Evolutionary conservation across 2,888 invertebrate genomes (phyloP).

Genomic region (Hydrotaea cyrtoneurina): DNA sequence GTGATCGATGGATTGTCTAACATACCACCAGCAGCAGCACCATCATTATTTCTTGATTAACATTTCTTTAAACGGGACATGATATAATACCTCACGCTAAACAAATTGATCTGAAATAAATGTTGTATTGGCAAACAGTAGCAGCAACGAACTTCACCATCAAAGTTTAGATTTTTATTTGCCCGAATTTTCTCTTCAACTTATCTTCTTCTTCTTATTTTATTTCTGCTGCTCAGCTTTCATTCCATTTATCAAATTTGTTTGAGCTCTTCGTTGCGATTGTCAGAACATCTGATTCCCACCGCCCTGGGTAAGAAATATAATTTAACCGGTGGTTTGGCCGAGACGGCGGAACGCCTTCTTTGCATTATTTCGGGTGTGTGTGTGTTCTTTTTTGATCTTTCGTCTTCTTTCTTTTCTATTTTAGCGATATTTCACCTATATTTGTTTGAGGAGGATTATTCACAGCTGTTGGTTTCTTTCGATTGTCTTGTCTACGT

Average conservation of each 20-base stretch:
- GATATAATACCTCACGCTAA: background rate
- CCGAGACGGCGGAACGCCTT: background rate
- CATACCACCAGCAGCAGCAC: background rate
- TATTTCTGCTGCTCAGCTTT: background rate
- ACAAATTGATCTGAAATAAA: background rate
- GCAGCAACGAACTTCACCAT: conserved; percentile 5
- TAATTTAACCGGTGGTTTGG: background rate
- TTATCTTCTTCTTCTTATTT: background rate
- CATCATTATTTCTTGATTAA: background rate
- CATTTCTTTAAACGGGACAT: background rate
- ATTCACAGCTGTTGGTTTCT: background rate
- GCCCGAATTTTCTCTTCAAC: background rate
- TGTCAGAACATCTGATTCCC: background rate
- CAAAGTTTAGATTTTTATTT: background rate
- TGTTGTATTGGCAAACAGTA: conserved; percentile 11
- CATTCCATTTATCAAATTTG: background rate
- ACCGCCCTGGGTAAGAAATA: background rate
- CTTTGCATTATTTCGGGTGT: background rate
- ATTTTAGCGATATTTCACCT: background rate
- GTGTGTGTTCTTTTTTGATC: too few relatives aligned
- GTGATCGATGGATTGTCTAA: background rate
- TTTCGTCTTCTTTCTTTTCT: background rate
- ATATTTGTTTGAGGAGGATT: background rate
- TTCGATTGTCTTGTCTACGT: background rate
- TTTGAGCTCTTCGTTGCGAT: background rate